Base-by-base conservation (phyloP, 2,888 invertebrate genomes). In the Panorpa germanica region DNA sequence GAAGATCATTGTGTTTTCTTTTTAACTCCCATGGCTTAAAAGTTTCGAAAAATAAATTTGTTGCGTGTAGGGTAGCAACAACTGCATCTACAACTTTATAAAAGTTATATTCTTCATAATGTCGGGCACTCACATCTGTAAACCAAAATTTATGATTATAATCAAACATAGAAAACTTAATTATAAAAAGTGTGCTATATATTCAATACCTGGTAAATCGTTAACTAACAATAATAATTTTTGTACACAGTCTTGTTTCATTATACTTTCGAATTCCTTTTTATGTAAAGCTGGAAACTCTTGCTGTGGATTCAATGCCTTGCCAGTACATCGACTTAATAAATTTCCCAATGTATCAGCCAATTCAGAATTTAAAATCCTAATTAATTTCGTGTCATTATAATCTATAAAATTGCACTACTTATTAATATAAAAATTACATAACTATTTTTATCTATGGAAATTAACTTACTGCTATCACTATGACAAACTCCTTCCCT, bases 281-380 rank as follows among this genome's bases (percentile, higher is more conserved):
- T 49, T 47, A 41, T 63, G 58, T 23, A 58, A 50, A 43, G 39
- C 61, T 46, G 88, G 85, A 53, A 78, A 74, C 45, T 69, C 62
- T 45, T 70, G 72, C 7, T 59, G 52, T n/a, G 77, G 75, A 65
- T 95, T 95, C 31, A 95, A 57, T 4, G 70, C 57, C 35, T 57
- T 58, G 11, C 80, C 78, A 38, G 75, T 71, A 45, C 78, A 80
- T 11, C 95, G 70, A 32, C 70, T 76, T 35, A 85, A 60, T 29
- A 96, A 63, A 63, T 96, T 96, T 14, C 93, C 95, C 11, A 93
- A 53, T 0, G 82, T 85, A 51, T 93, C 83, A 3, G 88, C 91
- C 33, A 96, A 57, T 49, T 95, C 91, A 0, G 81, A 64, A 59
- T 96, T 95, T 12, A 85, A 58, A 31, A 75, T 65, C 41, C 77